Evolutionary conservation across 2,888 invertebrate species (phyloP), one percentile per base, ranked within the genome.

Genomic region (Drosophila buzzatii): DNA sequence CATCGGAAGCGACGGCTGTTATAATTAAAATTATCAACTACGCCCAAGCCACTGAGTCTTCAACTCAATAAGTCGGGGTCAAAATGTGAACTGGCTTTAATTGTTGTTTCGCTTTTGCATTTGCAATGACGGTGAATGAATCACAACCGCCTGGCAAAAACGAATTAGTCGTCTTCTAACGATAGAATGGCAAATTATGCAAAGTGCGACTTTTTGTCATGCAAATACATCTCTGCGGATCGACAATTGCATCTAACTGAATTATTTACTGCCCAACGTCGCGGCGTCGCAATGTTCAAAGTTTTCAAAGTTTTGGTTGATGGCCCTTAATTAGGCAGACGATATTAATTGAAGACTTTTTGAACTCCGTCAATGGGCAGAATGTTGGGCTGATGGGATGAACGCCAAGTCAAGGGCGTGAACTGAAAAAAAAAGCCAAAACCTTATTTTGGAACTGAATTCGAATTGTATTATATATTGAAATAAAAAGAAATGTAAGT

Each of bases 21-120:
- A 79, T 87, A 85, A 85, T 89, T 85, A 85, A 85, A 74, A 89
- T 87, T 74, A 64, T 79, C 88, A 89, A 85, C 79, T 71, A 85
- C 84, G 84, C 84, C 84, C 84, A 87, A 74, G 70, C 39, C 74
- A 66, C 51, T 41, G 41, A 42, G 56, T 67, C 72, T 63, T 61
- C 64, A 71, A 73, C 75, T 88, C 88, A 85, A 90, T 82, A 71
- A 73, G 80, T 49, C 37, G 83, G 85, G 85, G 85, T 90, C 85
- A 85, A 73, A 72, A 69, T 69, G 73, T 89, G 81, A 90, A 81
- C 89, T 70, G 89, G 70, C 73, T 85, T 80, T 90, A 90, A 90
- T 90, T 86, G 73, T 52, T 77, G 61, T 37, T 65, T 53, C 63
- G 59, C 56, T 72, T 76, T 69, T 37, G 49, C 37, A 42, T 47